Conservation (phyloP, 2,797 vertebrate species). For the Sebastes glaucus region DNA sequence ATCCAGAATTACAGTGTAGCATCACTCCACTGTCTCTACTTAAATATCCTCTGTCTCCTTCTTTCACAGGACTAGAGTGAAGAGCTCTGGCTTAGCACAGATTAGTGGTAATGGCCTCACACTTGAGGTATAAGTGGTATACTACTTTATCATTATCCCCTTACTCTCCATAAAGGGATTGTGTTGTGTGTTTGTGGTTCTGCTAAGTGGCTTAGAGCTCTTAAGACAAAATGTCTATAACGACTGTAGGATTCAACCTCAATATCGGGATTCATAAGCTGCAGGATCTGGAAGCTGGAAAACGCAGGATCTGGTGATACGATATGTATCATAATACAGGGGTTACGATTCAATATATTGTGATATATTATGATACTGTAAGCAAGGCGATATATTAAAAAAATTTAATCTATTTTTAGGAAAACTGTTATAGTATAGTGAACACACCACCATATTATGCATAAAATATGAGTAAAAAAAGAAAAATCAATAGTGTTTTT, state of each 20-base stretch:
- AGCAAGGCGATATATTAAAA: no score
- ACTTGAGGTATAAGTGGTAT: constrained; percentile 17
- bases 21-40: constrained; percentile 5
- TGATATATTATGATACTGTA: no score
- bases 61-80: constrained; percentile 23
- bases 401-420: no score
- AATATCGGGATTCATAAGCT: neutral
- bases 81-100: constrained; percentile 33
- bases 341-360: no score
- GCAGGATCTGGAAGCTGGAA: neutral
- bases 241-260: neutral
- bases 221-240: neutral
- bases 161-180: constrained; percentile 26
- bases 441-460: no score
- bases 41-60: constrained; percentile 23
- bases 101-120: constrained; percentile 41
- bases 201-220: constrained; percentile 31
- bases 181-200: constrained; percentile 34
- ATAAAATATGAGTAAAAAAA: no score
- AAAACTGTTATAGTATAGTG: no score
- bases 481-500: no score
- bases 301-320: no score
- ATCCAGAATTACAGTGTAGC: neutral
- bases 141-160: constrained; percentile 38
- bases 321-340: no score